phyloP scores from a whole-genome alignment of 2,113 vertebrate species.

The Astur gentilis region DNA sequence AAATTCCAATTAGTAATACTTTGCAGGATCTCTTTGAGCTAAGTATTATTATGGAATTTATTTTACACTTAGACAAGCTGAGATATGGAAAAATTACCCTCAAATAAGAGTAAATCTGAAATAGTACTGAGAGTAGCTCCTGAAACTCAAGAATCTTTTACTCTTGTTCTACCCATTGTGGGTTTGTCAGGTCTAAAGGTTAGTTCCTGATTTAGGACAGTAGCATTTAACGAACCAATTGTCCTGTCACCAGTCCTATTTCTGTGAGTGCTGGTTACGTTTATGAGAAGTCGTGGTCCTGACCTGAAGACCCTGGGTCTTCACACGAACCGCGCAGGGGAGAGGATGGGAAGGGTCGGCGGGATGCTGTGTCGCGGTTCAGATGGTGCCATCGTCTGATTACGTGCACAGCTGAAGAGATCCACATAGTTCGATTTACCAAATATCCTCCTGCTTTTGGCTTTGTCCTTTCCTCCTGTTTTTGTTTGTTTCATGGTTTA shows the following conservation, averaged over 20 bases:
- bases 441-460: not conserved
- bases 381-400: not conserved
- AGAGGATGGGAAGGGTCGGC: not conserved
- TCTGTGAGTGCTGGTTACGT: not conserved
- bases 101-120: not conserved
- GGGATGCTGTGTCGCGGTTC: accelerated
- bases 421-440: not conserved
- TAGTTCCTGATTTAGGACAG: not conserved
- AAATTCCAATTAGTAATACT: not conserved
- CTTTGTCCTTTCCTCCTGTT: not conserved
- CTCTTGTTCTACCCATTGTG: not conserved
- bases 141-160: not conserved
- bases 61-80: not conserved
- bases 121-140: not conserved
- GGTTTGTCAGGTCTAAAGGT: not conserved
- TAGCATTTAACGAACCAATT: not conserved
- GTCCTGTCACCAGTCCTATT: not conserved
- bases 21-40: not conserved
- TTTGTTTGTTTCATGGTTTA: constrained; percentile 23
- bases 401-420: not conserved
- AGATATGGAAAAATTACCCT: not conserved
- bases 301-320: not conserved
- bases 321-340: not conserved
- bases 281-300: not conserved
- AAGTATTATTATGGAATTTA: not conserved